Percentiles rank a stretch among this genome's conserved stretches.
These are phyloP conservation scores for Chloropsis cyanopogon DNA, from an alignment of 2,113 vertebrate species.

Conservation along the genomic window DNA sequence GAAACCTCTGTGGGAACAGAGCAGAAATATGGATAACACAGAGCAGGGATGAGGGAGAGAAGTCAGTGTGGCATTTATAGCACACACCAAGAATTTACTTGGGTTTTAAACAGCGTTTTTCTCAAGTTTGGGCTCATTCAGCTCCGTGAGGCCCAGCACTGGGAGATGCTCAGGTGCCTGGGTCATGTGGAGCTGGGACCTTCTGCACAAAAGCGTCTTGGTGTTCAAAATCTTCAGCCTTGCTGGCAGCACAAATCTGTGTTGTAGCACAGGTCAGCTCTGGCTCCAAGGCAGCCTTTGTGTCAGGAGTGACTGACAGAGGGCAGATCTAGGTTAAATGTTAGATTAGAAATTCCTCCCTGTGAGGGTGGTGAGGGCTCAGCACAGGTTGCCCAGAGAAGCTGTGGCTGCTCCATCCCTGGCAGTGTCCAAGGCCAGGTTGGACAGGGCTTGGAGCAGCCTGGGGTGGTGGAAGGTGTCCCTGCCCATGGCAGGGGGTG, in stretches of 20 bases:
- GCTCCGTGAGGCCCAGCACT: rapidly evolving
- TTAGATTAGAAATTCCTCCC: neutral
- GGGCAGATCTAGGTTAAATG: neutral
- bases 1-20: neutral
- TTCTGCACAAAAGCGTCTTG: neutral
- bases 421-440: neutral
- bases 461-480: neutral
- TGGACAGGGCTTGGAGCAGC: neutral
- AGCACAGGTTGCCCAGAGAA: neutral
- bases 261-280: neutral
- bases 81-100: rapidly evolving
- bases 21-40: rapidly evolving
- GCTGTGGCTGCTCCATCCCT: neutral
- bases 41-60: neutral
- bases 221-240: neutral
- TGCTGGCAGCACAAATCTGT: neutral
- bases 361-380: neutral
- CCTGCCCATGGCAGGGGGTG: neutral
- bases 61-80: neutral
- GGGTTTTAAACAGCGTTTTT: neutral
- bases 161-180: neutral
- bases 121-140: neutral
- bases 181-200: neutral
- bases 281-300: neutral
- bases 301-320: neutral